Base-by-base conservation (phyloP, 2,113 vertebrate genomes). In the Acanthochromis polyacanthus region DNA sequence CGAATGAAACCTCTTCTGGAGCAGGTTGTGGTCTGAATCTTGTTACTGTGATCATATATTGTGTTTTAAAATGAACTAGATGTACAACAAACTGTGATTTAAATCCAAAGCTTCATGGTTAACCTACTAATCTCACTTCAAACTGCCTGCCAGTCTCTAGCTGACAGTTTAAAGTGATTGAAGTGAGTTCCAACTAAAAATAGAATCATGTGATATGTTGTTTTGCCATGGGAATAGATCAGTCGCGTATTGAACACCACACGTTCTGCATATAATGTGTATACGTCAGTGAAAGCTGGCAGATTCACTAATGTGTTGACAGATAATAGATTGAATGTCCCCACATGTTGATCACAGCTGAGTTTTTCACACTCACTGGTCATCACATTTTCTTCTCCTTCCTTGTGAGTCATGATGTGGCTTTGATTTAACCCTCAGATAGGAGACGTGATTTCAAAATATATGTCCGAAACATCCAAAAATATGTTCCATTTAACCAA, bases 1-100 rank as follows among this genome's bases (percentile, higher is more conserved):
- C 45, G 23, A 20, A 28, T 9, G 15, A 38, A 57, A 10, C 43
- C 17, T 57, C 50, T 19, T 52, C 62, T 55, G 20, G 32, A 68
- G 53, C 53, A 43, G 16, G 38, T 46, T 57, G 52, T 23, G 16
- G 17, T 17, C 1, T 36, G 20, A 38, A 71, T 28, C 50, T 14
- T 4, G 67, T 80, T 72, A n/a, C 69, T 46, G 48, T 38, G 48
- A 48, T 28, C 32, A 73, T 23, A n/a, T 2, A 52, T 52, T 45
- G 45, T 15, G 10, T 10, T 62, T 62, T 50, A 57, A 40, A 63
- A 11, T 20, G 11, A 51, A 20, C 2, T 8, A 36, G 28, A 20
- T 78, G 72, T 71, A 14, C 15, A 19, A 40, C 25, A 19, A 30
- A 60, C 1, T 23, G 36, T 16, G n/a, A 56, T 16, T 50, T 69